phyloP scores from a whole-genome alignment of 2,797 vertebrate species.

The Synaphobranchus kaupii region DNA sequence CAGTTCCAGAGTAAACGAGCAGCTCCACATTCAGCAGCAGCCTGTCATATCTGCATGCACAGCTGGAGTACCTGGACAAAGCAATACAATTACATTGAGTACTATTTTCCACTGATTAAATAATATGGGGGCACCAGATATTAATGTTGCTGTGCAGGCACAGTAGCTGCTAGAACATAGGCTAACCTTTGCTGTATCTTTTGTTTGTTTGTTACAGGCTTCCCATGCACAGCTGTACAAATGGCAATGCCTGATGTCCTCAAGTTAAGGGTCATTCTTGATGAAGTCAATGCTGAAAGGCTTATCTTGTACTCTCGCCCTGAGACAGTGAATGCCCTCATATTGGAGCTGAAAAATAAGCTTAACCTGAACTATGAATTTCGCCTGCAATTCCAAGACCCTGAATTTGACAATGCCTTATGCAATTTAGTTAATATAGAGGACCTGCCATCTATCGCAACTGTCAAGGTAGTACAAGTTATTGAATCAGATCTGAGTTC shows the following conservation, averaged over 20 bases:
- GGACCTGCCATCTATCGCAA: conserved; percentile 29
- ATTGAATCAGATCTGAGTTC: conserved; percentile 19
- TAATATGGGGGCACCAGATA: too few species aligned
- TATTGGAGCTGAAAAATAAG: conserved; percentile 19
- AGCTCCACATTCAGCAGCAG: background rate
- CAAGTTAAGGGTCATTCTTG: conserved; percentile 8
- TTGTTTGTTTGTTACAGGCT: too few species aligned
- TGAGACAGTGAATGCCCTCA: conserved; percentile 29
- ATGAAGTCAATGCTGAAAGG: conserved; percentile 19
- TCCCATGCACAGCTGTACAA: too few species aligned
- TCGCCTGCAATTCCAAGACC: conserved; percentile 18
- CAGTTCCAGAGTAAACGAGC: conserved; percentile 35
- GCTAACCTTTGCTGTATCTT: too few species aligned
- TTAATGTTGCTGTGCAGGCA: too few species aligned
- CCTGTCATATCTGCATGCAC: too few species aligned
- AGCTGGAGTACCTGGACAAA: too few species aligned
- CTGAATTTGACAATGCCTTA: conserved; percentile 22
- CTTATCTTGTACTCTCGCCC: conserved; percentile 11
- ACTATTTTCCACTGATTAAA: too few species aligned
- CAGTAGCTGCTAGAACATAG: too few species aligned
- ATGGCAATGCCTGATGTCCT: background rate
- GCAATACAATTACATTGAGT: too few species aligned
- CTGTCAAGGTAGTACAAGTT: conserved; percentile 29
- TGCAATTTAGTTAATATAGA: conserved; percentile 39
- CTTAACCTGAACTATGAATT: conserved; percentile 16